Evolutionary conservation across 2,797 vertebrate genomes (phyloP).

Genomic region (Hoplostethus mediterraneus): DNA sequence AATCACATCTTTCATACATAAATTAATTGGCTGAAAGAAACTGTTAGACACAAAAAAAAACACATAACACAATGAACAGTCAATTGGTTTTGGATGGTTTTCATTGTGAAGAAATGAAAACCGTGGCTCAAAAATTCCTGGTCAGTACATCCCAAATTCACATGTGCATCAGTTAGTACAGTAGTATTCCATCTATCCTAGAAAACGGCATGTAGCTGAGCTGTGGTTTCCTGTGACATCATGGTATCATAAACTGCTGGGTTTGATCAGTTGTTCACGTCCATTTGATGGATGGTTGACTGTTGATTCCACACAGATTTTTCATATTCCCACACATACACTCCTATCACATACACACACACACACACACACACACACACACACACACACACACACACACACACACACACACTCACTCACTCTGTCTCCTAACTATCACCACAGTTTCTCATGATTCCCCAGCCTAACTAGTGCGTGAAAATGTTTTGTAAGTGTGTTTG

Average conservation of each 20-base stretch:
- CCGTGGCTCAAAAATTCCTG: no score
- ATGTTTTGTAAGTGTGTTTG: slow-evolving; percentile 40
- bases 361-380: slow-evolving; percentile 25
- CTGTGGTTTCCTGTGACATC: slow-evolving; percentile 78
- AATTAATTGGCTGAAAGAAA: not conserved
- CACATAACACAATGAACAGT: not conserved
- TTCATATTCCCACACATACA: not conserved
- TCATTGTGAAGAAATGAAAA: no score
- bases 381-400: slow-evolving; percentile 23
- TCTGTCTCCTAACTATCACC: slow-evolving; percentile 1
- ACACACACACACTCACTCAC: slow-evolving; percentile 5
- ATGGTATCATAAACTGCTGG: slow-evolving; percentile 66
- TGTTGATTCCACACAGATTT: slow-evolving; percentile 66
- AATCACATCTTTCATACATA: not conserved
- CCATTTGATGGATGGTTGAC: slow-evolving; percentile 75
- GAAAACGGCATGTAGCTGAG: slow-evolving; percentile 57
- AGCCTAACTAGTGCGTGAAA: slow-evolving; percentile 45
- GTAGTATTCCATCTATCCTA: slow-evolving; percentile 39
- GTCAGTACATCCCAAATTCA: no score
- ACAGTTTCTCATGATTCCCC: slow-evolving; percentile 3
- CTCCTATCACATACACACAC: not conserved
- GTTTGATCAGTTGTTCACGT: slow-evolving; percentile 75
- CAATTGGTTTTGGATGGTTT: not conserved
- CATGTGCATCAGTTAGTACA: no score
- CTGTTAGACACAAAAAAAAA: not conserved